Base-by-base conservation (phyloP, 35 echinoderm and acorn worm genomes). In the Diadema setosum region DNA sequence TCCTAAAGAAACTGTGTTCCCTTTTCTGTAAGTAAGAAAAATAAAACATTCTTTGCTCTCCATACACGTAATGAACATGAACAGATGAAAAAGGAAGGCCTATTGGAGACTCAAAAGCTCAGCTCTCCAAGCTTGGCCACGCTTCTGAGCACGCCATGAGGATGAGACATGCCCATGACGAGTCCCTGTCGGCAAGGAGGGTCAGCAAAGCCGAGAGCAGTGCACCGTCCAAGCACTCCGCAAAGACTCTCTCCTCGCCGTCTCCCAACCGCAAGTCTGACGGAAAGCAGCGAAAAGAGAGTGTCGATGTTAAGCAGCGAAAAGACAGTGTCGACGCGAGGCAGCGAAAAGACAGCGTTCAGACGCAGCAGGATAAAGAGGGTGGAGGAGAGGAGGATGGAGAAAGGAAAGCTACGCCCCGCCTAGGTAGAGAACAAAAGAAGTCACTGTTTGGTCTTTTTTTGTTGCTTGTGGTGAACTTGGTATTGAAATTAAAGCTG, bases 81-180 rank as follows among this genome's bases (percentile, higher is more conserved):
- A n/a, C 73, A 78, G 73, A 78, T 78, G 73, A 78, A 44, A 78
- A 78, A 41, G 73, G 73, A 36, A 78, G 73, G 40, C 39, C 30
- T 7, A 7, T 78, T 42, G 34, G 14, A 35, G 40, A 78, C 44
- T 78, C 73, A 26, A 78, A 78, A 41, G 24, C 63, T 3, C 63
- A 33, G 7, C 29, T 67, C 27, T 34, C 63, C 30, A 33, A 67
- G 8, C 63, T 34, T 34, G 27, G 9, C 7, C 16, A 21, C 31
- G 5, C 17, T 34, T 67, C 26, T 0, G 63, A 67, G 37, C 63
- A 67, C 35, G 44, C 36, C 36, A n/a, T 78, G 15, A 42, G 37
- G 7, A 26, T 20, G 34, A 34, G 44, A 3, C 39, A 44, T 42
- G 11, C 36, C 0, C 40, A 67, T 29, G 27, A 32, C 18, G 24